Percentiles rank a stretch among this genome's conserved stretches.
These are phyloP conservation scores for Cephus rjabovi DNA, from an alignment of 2,888 invertebrate species.

Conservation along the genomic window DNA sequence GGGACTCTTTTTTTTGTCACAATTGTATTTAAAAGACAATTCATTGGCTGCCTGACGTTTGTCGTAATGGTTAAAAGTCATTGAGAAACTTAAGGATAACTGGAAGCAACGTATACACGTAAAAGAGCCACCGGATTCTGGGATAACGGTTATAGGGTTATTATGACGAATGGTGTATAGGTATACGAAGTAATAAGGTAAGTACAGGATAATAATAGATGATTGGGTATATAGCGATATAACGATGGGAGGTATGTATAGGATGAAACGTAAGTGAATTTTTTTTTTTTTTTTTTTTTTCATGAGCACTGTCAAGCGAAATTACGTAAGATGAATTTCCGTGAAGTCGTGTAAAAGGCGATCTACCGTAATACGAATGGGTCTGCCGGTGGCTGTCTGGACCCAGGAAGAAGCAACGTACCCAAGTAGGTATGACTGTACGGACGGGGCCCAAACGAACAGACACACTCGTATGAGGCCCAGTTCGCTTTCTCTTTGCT, in stretches of 20 bases:
- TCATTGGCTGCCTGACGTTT: neutral
- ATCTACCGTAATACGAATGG: neutral
- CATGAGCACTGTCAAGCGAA: slow-evolving; percentile 17
- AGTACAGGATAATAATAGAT: neutral
- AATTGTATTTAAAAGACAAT: neutral
- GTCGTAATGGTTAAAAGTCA: neutral
- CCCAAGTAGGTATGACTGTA: neutral
- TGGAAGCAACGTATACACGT: neutral
- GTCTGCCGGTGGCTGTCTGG: neutral
- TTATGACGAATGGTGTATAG: neutral
- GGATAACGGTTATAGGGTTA: neutral
- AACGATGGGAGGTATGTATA: neutral
- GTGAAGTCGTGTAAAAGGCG: neutral
- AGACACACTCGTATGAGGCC: neutral
- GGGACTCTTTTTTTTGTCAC: neutral
- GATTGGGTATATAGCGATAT: neutral
- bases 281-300: slow-evolving; percentile 19
- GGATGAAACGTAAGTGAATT: neutral
- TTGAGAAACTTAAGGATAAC: neutral
- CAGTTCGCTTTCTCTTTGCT: slow-evolving; percentile 4
- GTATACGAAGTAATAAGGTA: neutral
- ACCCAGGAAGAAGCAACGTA: neutral
- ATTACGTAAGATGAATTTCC: neutral
- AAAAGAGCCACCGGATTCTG: neutral
- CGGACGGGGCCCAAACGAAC: neutral